Base-by-base conservation (phyloP, 2,113 vertebrate genomes). In the Cavia aperea region DNA sequence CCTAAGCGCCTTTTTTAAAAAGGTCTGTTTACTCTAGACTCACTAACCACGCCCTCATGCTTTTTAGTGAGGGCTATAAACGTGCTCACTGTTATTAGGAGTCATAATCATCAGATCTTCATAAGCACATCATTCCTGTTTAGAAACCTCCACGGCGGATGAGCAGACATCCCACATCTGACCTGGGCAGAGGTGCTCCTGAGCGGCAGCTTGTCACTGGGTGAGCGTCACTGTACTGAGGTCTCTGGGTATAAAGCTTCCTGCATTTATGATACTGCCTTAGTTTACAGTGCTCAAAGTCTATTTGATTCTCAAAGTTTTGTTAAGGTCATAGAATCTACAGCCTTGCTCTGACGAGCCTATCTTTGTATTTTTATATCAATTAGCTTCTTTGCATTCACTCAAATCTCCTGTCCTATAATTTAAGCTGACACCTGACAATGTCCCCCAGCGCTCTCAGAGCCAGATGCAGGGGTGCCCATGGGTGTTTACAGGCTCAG, bases 21-120 rank as follows among this genome's bases (percentile, higher is more conserved):
- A 39, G 3, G 39, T 51, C 46, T 33, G 75, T 78, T 29, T 33
- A 31, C 7, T 78, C 75, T 78, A 78, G 7, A 31, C 8, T 78
- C 29, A 33, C 46, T 51, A 31, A 51, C 7, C 14, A 51, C 18
- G 29, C 14, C 29, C 24, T 78, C 51, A 29, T 10, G 75, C 46
- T 77, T 77, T 49, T 86, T 39, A 88, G 79, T 63, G 90, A 93
- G 62, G 51, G 73, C 39, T 65, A 13, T 33, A 70, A 91, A 79
- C 77, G 14, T 60, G 5, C 51, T 51, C 29, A 43, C 46, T 85
- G 49, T 54, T 70, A 77, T 88, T 94, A 78, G 70, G 54, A 85
- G 60, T 49, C 83, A 66, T 93, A 68, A 23, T 81, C 86, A 86
- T 90, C 56, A 88, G 95, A n/a, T 58, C 49, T 82, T 82, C 39